A percentile compares a stretch with the other conserved stretches of the same genome.
Evolutionary conservation across 2,113 vertebrate species (phyloP).

Genomic region (Embiotoca jacksoni): DNA sequence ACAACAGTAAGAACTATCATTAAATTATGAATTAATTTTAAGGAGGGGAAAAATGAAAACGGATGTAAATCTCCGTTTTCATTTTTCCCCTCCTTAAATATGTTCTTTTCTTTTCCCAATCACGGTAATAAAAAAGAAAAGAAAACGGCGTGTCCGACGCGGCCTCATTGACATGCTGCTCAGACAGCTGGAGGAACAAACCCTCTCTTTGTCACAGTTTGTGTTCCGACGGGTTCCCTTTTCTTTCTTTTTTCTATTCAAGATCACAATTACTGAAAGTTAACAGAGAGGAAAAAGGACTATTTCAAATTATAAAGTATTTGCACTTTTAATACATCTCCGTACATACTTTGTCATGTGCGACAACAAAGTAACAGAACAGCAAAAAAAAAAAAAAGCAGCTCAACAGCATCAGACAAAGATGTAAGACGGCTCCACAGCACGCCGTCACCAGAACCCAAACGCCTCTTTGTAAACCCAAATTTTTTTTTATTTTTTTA

Average conservation of each 20-base stretch:
- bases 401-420: conserved; percentile 39
- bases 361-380: conserved; percentile 59
- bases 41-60: too few species aligned
- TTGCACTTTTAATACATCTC: conserved; percentile 81
- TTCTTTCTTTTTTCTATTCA: background rate
- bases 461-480: conserved; percentile 20
- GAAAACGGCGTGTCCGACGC: too few species aligned
- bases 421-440: conserved; percentile 37
- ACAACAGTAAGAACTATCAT: too few species aligned
- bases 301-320: conserved; percentile 59
- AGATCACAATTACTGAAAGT: background rate
- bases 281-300: conserved; percentile 11
- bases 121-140: too few species aligned
- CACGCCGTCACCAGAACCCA: conserved; percentile 57
- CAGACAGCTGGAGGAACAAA: background rate
- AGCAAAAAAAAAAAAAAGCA: conserved; percentile 36
- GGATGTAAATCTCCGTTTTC: too few species aligned
- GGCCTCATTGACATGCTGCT: conserved; percentile 27
- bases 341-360: conserved; percentile 57
- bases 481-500: conserved; percentile 17
- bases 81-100: too few species aligned
- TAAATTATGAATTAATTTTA: too few species aligned
- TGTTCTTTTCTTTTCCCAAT: too few species aligned
- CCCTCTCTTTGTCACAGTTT: background rate
- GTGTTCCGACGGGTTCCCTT: background rate